Evolutionary conservation across 2,888 invertebrate species (phyloP).

Genomic region (Barypeithes pellucidus): DNA sequence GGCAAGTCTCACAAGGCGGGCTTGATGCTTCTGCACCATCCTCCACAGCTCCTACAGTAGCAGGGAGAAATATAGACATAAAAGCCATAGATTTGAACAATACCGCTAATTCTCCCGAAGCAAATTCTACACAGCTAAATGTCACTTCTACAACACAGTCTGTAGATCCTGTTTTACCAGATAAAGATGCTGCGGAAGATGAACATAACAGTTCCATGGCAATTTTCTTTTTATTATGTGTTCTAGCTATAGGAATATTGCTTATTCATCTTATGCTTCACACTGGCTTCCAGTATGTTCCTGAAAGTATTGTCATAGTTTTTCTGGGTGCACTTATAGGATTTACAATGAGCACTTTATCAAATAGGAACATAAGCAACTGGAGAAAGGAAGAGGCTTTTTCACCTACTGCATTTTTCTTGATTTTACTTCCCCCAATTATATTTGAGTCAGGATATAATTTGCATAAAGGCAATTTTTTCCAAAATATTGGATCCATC

Average conservation of each 20-base stretch:
- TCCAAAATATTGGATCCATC: constrained; percentile 99
- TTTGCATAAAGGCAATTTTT: constrained; percentile 96
- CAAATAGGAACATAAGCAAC: constrained; percentile 90
- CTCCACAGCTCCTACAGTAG: constrained; percentile 22
- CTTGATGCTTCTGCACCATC: not conserved
- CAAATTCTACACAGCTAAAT: constrained; percentile 64
- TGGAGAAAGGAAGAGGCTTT: constrained; percentile 99
- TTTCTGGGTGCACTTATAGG: constrained; percentile 96
- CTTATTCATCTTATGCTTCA: constrained; percentile 95
- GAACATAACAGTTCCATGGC: constrained; percentile 98
- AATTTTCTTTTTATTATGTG: constrained; percentile 97
- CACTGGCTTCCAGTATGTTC: constrained; percentile 96
- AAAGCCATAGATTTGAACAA: constrained; percentile 39
- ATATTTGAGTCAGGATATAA: constrained; percentile 99
- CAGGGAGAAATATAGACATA: constrained; percentile 15
- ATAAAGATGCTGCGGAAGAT: constrained; percentile 93
- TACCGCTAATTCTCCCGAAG: constrained; percentile 41
- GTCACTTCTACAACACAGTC: constrained; percentile 73
- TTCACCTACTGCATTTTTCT: constrained; percentile 97
- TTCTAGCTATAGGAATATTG: constrained; percentile 94
- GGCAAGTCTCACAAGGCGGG: not conserved
- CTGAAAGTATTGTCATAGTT: constrained; percentile 98
- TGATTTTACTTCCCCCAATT: constrained; percentile 96
- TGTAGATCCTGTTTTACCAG: constrained; percentile 87
- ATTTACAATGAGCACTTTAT: constrained; percentile 90